Percentiles rank a stretch among this genome's conserved stretches.
Evolutionary conservation across 2,113 vertebrate species (phyloP).

Genomic region (Menura novaehollandiae): DNA sequence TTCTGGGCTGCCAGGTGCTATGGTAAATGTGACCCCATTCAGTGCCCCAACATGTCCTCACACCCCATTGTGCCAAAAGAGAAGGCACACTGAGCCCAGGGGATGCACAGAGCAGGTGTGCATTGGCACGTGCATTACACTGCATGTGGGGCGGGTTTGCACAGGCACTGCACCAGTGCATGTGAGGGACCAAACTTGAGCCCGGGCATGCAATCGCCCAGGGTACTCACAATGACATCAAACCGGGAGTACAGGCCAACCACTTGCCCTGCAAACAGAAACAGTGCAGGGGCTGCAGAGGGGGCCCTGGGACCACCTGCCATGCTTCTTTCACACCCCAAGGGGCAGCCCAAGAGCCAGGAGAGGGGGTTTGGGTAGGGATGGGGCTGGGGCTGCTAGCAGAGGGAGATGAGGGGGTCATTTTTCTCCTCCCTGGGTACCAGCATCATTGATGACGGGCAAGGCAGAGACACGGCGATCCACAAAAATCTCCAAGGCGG

Average conservation of each 20-base stretch:
- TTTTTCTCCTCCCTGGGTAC: constrained; percentile 54
- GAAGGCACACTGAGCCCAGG: not conserved
- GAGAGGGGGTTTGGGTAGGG: not conserved
- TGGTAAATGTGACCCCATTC: not conserved
- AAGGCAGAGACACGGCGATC: constrained; percentile 90
- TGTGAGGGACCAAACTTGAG: not conserved
- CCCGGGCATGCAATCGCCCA: fast-evolving
- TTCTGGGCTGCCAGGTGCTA: constrained; percentile 91
- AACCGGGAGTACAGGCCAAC: constrained; percentile 94
- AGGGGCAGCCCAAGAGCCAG: not conserved
- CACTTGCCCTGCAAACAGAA: constrained; percentile 79
- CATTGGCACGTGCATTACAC: fast-evolving
- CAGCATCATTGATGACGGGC: constrained; percentile 84
- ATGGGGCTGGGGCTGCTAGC: not conserved
- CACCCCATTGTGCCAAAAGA: not conserved
- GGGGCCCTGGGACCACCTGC: not conserved
- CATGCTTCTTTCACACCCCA: not conserved
- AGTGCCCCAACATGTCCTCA: fast-evolving
- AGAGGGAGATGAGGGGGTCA: fast-evolving
- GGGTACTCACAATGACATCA: constrained; percentile 91
- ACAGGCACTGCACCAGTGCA: fast-evolving
- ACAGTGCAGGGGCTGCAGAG: not conserved
- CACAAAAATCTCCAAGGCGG: constrained; percentile 89
- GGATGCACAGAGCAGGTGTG: not conserved
- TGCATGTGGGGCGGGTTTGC: not conserved